These are phyloP conservation scores for Orthonyx spaldingii DNA, from an alignment of 2,113 vertebrate genomes.

Conservation along the genomic window DNA sequence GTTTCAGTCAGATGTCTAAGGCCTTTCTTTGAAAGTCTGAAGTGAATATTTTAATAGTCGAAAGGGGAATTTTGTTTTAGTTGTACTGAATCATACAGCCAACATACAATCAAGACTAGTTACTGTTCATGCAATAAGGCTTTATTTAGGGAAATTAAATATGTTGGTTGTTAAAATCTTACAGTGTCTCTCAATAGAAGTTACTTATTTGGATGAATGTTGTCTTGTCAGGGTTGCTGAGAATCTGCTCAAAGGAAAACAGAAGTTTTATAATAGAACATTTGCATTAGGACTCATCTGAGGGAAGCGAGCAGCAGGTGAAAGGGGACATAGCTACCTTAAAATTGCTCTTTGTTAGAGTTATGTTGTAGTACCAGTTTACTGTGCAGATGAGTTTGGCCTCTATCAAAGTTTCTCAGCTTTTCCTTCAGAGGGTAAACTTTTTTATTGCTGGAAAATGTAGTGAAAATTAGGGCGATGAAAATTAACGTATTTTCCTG, in stretches of 20 bases:
- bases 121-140: slow-evolving; percentile 10
- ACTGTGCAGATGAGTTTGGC: not conserved
- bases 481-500: not conserved
- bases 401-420: not conserved
- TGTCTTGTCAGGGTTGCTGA: not conserved
- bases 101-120: not conserved
- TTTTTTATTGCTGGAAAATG: not conserved
- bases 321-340: not conserved
- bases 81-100: not conserved
- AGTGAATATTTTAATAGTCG: slow-evolving; percentile 5
- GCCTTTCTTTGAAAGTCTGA: slow-evolving; percentile 10
- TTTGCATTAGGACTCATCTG: not conserved
- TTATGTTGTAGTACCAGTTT: not conserved
- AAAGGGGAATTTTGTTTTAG: slow-evolving; percentile 9
- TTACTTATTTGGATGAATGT: not conserved
- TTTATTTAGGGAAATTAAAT: slow-evolving; percentile 30
- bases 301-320: not conserved
- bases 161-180: not conserved
- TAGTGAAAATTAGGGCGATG: not conserved
- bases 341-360: not conserved
- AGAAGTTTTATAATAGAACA: not conserved
- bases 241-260: not conserved
- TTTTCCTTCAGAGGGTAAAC: not conserved
- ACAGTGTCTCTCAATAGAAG: not conserved
- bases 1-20: not conserved